Evolutionary conservation across 1,140 invertebrate genomes (phyloP).

Genomic region (Ceratitis capitata): DNA sequence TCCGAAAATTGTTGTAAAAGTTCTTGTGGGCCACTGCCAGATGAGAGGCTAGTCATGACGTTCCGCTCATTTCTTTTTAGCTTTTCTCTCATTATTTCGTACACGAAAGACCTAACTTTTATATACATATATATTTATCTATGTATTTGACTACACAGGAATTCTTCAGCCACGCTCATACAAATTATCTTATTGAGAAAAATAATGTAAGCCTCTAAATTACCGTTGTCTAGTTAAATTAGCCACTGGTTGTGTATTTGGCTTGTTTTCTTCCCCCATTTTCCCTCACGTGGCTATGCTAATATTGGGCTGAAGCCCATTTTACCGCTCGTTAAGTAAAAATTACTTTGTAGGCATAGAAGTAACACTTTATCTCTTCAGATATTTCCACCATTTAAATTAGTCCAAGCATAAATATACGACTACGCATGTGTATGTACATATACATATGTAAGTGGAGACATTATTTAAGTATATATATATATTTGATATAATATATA

Average conservation of each 20-base stretch:
- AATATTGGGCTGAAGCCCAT: neutral
- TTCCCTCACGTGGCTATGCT: neutral
- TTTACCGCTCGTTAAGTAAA: constrained; percentile 1
- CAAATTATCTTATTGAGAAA: neutral
- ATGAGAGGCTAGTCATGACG: too few relatives aligned
- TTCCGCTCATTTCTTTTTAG: too few relatives aligned
- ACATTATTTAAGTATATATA: neutral
- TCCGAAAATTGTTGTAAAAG: too few relatives aligned
- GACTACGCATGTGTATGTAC: neutral
- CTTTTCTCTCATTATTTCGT: too few relatives aligned
- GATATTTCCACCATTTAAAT: neutral
- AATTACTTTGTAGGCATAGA: neutral
- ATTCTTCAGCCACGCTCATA: too few relatives aligned
- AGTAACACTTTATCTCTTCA: neutral
- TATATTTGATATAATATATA: neutral
- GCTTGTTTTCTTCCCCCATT: neutral
- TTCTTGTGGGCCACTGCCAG: too few relatives aligned
- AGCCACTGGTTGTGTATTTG: neutral
- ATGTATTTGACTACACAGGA: too few relatives aligned
- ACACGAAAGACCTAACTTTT: too few relatives aligned
- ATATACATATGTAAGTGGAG: neutral
- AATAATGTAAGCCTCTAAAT: neutral
- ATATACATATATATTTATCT: too few relatives aligned
- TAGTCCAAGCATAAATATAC: neutral
- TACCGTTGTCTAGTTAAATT: neutral